phyloP scores from a whole-genome alignment of 2,113 vertebrate species.

The Brachyhypopomus gauderio region DNA sequence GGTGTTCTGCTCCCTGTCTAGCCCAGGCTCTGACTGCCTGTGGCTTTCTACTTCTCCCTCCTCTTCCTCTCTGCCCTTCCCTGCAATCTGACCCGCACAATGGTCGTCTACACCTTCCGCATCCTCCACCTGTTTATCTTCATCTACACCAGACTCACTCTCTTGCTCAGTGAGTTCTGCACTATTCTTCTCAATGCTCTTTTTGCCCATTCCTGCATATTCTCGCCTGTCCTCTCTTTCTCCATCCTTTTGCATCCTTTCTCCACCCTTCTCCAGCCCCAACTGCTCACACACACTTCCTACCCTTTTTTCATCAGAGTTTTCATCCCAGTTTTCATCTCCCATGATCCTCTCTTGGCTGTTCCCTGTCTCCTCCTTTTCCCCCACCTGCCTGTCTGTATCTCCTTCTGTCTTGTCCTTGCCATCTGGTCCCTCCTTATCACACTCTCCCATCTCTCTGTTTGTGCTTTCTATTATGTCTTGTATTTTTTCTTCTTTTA shows the following conservation, averaged over 20 bases:
- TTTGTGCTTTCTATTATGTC: background rate
- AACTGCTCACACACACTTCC: no score
- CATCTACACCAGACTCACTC: background rate
- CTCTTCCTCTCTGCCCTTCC: background rate
- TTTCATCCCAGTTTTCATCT: no score
- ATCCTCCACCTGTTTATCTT: background rate
- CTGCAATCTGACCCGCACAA: background rate
- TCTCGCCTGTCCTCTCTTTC: background rate
- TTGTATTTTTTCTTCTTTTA: no score
- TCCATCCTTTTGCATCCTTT: background rate
- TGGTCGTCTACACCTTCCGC: background rate
- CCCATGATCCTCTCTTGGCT: no score
- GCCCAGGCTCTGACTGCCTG: background rate
- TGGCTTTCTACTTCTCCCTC: background rate
- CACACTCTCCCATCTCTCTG: background rate
- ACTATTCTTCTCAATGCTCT: background rate
- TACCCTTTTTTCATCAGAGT: background rate
- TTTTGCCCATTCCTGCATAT: background rate
- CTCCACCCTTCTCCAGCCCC: background rate
- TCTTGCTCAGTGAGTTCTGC: background rate
- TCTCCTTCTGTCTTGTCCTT: no score
- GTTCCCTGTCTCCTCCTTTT: no score
- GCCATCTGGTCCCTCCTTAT: no score
- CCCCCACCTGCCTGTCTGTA: no score
- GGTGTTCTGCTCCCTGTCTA: background rate